A percentile compares a stretch with the other conserved stretches of the same genome.
Evolutionary conservation across 2,888 invertebrate genomes (phyloP).

Genomic region (Oxycera nigricornis): DNA sequence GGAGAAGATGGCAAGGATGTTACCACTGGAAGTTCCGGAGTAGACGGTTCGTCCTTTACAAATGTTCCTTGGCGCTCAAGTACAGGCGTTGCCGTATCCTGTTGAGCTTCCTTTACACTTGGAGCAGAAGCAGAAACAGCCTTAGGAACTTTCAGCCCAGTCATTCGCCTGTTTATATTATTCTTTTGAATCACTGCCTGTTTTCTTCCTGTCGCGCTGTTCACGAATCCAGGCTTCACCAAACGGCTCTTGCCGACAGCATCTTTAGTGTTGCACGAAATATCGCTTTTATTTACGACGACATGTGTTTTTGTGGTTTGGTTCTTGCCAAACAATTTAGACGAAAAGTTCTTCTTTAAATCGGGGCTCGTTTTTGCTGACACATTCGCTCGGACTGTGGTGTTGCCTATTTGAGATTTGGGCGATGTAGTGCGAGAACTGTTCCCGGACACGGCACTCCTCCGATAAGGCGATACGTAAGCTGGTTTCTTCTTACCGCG

Average conservation of each 20-base stretch:
- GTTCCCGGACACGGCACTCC: conserved; percentile 56
- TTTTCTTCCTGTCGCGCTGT: conserved; percentile 50
- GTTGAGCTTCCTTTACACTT: conserved; percentile 52
- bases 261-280: conserved; percentile 44
- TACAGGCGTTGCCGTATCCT: conserved; percentile 56
- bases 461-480: conserved; percentile 69
- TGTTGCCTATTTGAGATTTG: conserved; percentile 42
- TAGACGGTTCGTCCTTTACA: conserved; percentile 79
- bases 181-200: conserved; percentile 47
- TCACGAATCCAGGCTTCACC: conserved; percentile 33
- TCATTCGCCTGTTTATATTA: conserved; percentile 44
- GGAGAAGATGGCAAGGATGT: conserved; percentile 51
- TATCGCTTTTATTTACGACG: conserved; percentile 44
- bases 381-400: conserved; percentile 56
- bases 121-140: not conserved
- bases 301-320: conserved; percentile 46
- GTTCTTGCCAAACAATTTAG: conserved; percentile 45
- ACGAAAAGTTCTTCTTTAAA: conserved; percentile 48
- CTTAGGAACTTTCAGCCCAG: conserved; percentile 35
- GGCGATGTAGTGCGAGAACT: conserved; percentile 60
- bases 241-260: conserved; percentile 27
- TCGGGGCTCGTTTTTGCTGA: conserved; percentile 56
- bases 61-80: conserved; percentile 89
- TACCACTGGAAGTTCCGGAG: conserved; percentile 59
- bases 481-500: conserved; percentile 68